Base-by-base conservation (phyloP, 2,797 vertebrate species). In the Spea hammondii region DNA sequence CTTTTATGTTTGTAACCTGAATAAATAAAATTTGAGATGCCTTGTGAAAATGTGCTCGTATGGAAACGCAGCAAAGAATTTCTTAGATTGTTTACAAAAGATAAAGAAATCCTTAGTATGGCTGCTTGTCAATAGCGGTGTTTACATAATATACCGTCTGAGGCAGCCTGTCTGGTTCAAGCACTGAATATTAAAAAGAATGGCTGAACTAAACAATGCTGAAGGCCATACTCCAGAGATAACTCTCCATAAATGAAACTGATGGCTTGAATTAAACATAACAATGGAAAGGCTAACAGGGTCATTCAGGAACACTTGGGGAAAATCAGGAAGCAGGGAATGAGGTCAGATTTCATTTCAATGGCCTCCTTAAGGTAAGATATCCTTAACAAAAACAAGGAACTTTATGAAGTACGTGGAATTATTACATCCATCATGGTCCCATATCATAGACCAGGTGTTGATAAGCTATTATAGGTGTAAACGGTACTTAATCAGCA, bases 101-200 rank as follows among this genome's bases (percentile, higher is more conserved):
- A 46, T 54, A 51, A n/a, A 66, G 48, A 51, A 32, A 69, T 46
- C 60, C n/a, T 48, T 55, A 55, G 53, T 68, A 54, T 67, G 70
- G 70, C 46, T 14, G 17, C 32, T 54, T 73, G 64, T 73, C 53
- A 74, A 73, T 53, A 72, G 77, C 17, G 49, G 57, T 78, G 77
- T 74, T 79, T 73, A 67, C 77, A 73, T 79, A 51, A 68, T 68
- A 54, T 60, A 65, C 54, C 12, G 70, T 68, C 65, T 60, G 54
- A 64, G 6, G 17, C 70, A 55, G 47, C 71, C 70, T 59, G 64
- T n/a, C 5, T 62, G 6, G 57, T 55, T 74, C 65, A 70, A 54
- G 60, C 71, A 72, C 46, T 47, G 57, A 64, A 79, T 74, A 70
- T 79, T 79, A 74, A 79, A 70, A 79, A 64, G 72, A 54, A 11